A percentile compares a stretch with the other conserved stretches of the same genome.
These are phyloP conservation scores for Drosophila fungiperda DNA, from an alignment of 2,888 invertebrate genomes.

Conservation along the genomic window DNA sequence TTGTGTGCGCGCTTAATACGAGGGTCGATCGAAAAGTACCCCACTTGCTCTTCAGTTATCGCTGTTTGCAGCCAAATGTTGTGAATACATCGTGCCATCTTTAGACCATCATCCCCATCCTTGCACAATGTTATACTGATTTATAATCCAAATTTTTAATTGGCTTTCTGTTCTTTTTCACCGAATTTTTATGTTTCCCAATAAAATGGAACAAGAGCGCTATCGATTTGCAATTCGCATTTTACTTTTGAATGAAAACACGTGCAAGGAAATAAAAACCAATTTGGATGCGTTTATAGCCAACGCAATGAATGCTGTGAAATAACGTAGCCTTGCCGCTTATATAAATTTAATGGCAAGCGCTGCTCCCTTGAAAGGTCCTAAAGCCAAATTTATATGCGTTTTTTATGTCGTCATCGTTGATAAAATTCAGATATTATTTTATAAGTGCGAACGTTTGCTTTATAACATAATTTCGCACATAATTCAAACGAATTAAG, in stretches of 20 bases:
- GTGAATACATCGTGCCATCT: not conserved
- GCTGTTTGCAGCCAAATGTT: not conserved
- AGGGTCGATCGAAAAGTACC: constrained; percentile 17
- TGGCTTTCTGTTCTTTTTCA: constrained; percentile 10
- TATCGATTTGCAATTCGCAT: constrained; percentile 34
- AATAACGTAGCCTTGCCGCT: not conserved
- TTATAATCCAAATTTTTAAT: constrained; percentile 18
- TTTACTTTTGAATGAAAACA: constrained; percentile 20
- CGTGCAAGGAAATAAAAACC: constrained; percentile 24
- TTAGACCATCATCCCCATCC: constrained; percentile 1
- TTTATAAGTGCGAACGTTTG: not conserved
- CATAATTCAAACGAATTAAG: not conserved
- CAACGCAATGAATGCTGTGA: constrained; percentile 9
- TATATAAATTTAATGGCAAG: not conserved
- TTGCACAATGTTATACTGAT: not conserved
- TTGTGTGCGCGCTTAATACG: constrained; percentile 2
- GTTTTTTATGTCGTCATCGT: constrained; percentile 1
- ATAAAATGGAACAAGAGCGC: constrained; percentile 10
- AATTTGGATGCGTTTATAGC: constrained; percentile 36
- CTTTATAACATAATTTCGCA: not conserved
- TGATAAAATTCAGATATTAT: constrained; percentile 12
- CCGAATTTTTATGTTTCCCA: constrained; percentile 4
- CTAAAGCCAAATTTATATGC: not conserved
- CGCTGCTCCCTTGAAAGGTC: not conserved
- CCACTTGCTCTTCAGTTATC: no score